Evolutionary conservation across 2,113 vertebrate genomes (phyloP), one percentile per base, ranked within the genome.

Genomic region (Sinocyclocheilus anshuiensis): DNA sequence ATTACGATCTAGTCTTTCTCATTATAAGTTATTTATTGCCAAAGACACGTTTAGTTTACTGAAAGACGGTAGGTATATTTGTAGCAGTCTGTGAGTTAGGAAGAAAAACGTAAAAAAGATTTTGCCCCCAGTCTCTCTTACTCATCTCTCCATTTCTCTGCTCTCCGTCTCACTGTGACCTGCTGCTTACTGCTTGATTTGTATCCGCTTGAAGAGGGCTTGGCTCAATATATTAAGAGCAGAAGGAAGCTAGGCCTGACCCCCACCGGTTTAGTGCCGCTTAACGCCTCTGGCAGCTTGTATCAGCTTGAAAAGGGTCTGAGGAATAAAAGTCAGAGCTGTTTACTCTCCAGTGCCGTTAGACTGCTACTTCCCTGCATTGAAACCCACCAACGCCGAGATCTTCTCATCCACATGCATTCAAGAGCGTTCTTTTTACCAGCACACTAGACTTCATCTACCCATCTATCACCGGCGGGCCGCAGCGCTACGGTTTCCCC

Each of bases 331-430:
- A 72, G 69, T 86, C 71, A 0, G 80, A n/a, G 39, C 80, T 86
- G 80, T 71, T 89, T 91, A 81, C 72, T 86, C 18, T 77, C 22
- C 22, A 61, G 71, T 33, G 6, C 55, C 33, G 39, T 50, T 67
- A 78, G 29, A 26, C 59, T 55, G 80, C 87, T 78, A 71, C 55
- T 80, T 72, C 20, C 74, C 76, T 86, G 77, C 82, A 83, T 87
- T 89, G 88, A 92, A 89, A 50, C 83, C 88, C 85, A 69, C 22
- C 83, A 42, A 15, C 39, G 15, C 79, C 4, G 15, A 55, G 74
- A 59, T 76, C 86, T 87, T 83, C 87, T 55, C 74, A 61, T 63
- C 33, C 33, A 0, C 20, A 57, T 3, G 39, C 81, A 83, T 33
- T 78, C 50, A 57, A 78, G 26, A 78, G 15, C 3, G 48, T 20